phyloP scores from a whole-genome alignment of 2,797 vertebrate genomes.

The Ateles fusciceps region DNA sequence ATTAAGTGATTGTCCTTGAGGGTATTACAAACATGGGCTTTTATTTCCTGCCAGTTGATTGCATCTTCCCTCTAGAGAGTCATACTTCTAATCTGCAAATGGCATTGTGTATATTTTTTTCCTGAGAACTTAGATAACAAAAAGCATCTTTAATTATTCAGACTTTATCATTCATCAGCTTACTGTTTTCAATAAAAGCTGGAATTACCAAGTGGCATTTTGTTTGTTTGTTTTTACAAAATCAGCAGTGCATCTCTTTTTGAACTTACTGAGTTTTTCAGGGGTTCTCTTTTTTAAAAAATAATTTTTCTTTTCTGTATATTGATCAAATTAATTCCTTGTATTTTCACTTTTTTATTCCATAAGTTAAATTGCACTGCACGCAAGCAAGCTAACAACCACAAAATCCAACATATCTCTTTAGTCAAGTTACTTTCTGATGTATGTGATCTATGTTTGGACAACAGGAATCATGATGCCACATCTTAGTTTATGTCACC shows the following conservation, averaged over 20 bases:
- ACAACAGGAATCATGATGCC: neutral
- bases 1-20: conserved; percentile 84
- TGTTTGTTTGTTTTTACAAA: conserved; percentile 69
- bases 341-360: conserved; percentile 23
- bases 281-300: neutral
- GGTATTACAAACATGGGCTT: conserved; percentile 77
- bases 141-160: conserved; percentile 84
- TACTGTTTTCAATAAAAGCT: conserved; percentile 68
- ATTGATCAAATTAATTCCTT: neutral
- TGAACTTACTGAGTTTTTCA: neutral
- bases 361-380: neutral
- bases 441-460: neutral
- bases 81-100: conserved; percentile 77
- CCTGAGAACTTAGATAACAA: conserved; percentile 82
- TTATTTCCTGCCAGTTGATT: conserved; percentile 83
- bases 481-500: neutral
- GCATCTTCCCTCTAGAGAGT: conserved; percentile 80
- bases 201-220: conserved; percentile 68
- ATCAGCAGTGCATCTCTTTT: conserved; percentile 8
- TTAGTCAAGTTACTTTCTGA: conserved; percentile 6
- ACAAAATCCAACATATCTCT: neutral
- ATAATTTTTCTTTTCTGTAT: neutral
- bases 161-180: conserved; percentile 78
- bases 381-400: neutral
- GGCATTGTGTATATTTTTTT: conserved; percentile 54